Conservation (phyloP, 2,113 vertebrate species). For the Sinocyclocheilus anshuiensis region DNA sequence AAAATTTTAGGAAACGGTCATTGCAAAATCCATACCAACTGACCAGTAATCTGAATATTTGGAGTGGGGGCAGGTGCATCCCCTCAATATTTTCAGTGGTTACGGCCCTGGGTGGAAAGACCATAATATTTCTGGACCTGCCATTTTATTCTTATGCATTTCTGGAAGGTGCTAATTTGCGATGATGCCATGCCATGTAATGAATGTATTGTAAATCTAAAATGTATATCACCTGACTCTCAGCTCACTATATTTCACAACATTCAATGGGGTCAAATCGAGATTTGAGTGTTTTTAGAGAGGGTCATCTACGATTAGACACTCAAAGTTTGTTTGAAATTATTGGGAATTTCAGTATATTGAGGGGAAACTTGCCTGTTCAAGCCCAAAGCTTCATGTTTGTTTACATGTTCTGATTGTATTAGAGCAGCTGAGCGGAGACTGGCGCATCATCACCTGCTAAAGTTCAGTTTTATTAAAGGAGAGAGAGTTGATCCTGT, state of each 20-base stretch:
- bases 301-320: not conserved
- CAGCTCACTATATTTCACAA: not conserved
- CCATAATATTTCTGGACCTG: not conserved
- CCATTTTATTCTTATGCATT: not conserved
- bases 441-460: constrained; percentile 58
- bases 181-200: constrained; percentile 68
- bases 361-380: constrained; percentile 65
- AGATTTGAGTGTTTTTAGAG: not conserved
- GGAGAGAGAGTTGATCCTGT: constrained; percentile 34
- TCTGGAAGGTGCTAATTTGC: constrained; percentile 61
- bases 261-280: not conserved
- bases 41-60: not conserved
- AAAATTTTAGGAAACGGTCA: not conserved
- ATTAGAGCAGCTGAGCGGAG: constrained; percentile 70
- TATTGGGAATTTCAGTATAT: constrained; percentile 34
- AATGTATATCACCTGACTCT: constrained; percentile 61
- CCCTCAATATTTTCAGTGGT: not conserved
- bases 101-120: not conserved
- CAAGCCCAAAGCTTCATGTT: constrained; percentile 74
- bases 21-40: not conserved
- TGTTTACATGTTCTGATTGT: constrained; percentile 79
- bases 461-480: constrained; percentile 63
- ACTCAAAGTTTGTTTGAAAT: not conserved
- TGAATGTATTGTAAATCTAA: constrained; percentile 73
- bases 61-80: not conserved